Conservation (phyloP, 2,113 vertebrate genomes). For the Pangasianodon gigas region DNA sequence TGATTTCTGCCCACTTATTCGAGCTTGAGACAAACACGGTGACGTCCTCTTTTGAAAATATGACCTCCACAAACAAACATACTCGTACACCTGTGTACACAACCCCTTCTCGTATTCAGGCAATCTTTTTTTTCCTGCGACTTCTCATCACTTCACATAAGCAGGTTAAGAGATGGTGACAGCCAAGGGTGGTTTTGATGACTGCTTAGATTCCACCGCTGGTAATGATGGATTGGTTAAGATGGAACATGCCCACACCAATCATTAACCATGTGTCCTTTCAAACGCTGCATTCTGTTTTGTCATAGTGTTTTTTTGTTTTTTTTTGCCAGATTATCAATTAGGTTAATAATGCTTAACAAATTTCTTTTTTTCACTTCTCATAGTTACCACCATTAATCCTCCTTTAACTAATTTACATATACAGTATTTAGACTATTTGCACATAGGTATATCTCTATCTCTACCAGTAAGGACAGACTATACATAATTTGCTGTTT, state of each 20-base stretch:
- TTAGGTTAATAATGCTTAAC: conserved; percentile 27
- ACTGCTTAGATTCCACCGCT: conserved; percentile 67
- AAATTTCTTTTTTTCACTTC: not conserved
- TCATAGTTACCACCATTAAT: not conserved
- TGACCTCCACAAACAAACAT: conserved; percentile 37
- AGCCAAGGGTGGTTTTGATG: conserved; percentile 66
- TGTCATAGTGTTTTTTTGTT: not conserved
- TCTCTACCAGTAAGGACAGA: not conserved
- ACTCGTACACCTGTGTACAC: conserved; percentile 55
- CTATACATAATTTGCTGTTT: not conserved
- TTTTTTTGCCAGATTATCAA: conserved; percentile 18
- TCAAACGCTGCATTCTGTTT: not conserved
- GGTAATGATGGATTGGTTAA: conserved; percentile 65
- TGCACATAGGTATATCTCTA: not conserved
- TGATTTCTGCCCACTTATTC: conserved; percentile 22
- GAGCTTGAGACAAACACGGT: conserved; percentile 6
- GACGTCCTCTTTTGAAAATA: conserved; percentile 44
- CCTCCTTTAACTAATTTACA: not conserved
- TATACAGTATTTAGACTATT: not conserved
- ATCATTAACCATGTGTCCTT: conserved; percentile 36
- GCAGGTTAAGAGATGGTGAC: conserved; percentile 63
- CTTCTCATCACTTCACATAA: conserved; percentile 75
- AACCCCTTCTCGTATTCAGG: conserved; percentile 67
- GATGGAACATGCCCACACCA: conserved; percentile 62
- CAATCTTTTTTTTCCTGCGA: conserved; percentile 63